Percentiles rank a stretch among this genome's conserved stretches.
These are phyloP conservation scores for Epizoanthus scotinus DNA, from an alignment of 92 coral and sea anemone species.

Conservation along the genomic window DNA sequence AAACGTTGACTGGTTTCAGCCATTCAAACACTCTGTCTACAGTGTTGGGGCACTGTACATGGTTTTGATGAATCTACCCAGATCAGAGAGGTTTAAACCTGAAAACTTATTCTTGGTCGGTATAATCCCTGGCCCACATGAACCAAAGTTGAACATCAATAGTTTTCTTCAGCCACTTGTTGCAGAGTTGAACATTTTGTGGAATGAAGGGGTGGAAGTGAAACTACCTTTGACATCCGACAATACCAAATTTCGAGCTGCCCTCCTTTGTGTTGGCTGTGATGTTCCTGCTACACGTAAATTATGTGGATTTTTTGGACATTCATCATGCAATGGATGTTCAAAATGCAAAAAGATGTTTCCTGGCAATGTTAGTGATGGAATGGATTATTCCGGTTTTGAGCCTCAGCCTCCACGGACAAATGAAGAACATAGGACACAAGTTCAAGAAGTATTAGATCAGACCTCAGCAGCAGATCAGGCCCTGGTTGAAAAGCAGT, in stretches of 20 bases:
- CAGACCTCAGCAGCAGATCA: conserved; percentile 52
- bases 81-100: conserved; percentile 51
- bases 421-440: too few species aligned
- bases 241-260: conserved; percentile 29
- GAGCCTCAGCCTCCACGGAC: conserved; percentile 32
- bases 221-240: neutral
- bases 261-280: conserved; percentile 66
- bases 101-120: conserved; percentile 58
- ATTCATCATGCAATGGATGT: conserved; percentile 47
- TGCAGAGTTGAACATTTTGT: conserved; percentile 44
- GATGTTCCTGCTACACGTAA: conserved; percentile 76
- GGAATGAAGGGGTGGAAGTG: conserved; percentile 52
- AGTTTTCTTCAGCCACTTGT: conserved; percentile 48
- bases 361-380: conserved; percentile 45
- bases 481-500: conserved; percentile 30
- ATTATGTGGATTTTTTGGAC: conserved; percentile 66
- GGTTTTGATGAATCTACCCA: conserved; percentile 60
- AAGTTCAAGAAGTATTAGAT: conserved; percentile 40
- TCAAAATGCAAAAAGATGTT: conserved; percentile 58
- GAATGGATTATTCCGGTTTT: conserved; percentile 53
- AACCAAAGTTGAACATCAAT: conserved; percentile 47
- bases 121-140: conserved; percentile 58
- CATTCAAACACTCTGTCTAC: conserved; percentile 57
- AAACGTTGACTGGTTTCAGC: conserved; percentile 73
- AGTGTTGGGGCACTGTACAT: conserved; percentile 63